Base-by-base conservation (phyloP, 2,888 invertebrate genomes). In the Carabus problematicus region DNA sequence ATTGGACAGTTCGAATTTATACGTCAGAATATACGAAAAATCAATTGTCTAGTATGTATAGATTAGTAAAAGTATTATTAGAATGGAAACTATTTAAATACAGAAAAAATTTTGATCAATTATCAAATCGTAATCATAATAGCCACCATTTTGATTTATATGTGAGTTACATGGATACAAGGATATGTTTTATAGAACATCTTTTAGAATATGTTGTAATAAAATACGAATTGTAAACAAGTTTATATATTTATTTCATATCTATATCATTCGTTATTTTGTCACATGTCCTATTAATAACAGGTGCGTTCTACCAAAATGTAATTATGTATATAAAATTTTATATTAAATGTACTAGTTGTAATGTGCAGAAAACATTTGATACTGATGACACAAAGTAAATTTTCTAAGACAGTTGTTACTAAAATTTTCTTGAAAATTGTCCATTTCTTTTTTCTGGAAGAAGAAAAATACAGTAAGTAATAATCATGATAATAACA, bases 1-100 rank as follows among this genome's bases (percentile, higher is more conserved):
- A 75, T 58, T 76, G 76, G 76, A 70, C 64, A 42, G 14, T 18
- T 3, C 43, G 49, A 39, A 71, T 75, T 61, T 76, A 71, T 72
- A 71, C 61, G 29, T 72, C 70, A 19, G 61, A 56, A 60, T 76
- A 74, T 70, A 42, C 70, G 19, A 54, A 60, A 39, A 49, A 64
- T 8, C 56, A 71, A 61, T 49, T 70, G 8, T 14, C 58, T 42
- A 40, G 55, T 59, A 74, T 75, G 70, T 52, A 63, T 41, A 45
- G 47, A 19, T 29, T 73, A 18, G 58, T 45, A 6, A 71, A 67
- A 41, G 39, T 52, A 54, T 45, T 73, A 61, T 45, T 72, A 12
- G 9, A 72, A 16, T 62, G 52, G 39, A 67, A 71, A 67, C 66
- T 68, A 63, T 40, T 56, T 14, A 9, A 43, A 9, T 69, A 62